These are phyloP conservation scores for Drosophila sturtevanti DNA, from an alignment of 1,140 invertebrate genomes.

Conservation along the genomic window DNA sequence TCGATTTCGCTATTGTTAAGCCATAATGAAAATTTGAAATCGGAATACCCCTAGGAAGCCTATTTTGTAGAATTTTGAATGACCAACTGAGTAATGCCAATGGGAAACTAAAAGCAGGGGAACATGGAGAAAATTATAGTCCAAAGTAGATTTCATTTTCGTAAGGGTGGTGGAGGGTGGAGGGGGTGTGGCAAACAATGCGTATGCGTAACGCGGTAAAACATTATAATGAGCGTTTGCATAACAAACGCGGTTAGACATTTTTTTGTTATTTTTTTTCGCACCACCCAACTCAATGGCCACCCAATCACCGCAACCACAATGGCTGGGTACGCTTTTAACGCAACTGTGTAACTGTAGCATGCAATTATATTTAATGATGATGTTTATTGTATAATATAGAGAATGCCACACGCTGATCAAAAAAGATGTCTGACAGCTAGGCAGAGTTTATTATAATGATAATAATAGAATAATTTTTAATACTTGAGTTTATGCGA, in stretches of 20 bases:
- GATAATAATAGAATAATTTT: conserved; percentile 57
- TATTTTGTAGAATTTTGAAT: background rate
- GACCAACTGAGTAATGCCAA: no score
- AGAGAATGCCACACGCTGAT: conserved; percentile 16
- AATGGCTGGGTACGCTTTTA: conserved; percentile 29
- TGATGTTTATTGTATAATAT: conserved; percentile 68
- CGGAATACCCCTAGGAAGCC: background rate
- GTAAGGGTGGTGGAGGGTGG: no score
- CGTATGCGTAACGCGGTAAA: conserved; percentile 68
- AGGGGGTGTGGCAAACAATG: conserved; percentile 57
- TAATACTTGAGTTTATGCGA: conserved; percentile 62
- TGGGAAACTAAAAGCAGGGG: background rate
- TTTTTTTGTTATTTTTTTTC: conserved; percentile 25
- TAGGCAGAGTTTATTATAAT: conserved; percentile 34
- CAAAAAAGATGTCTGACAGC: conserved; percentile 16
- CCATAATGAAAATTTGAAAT: conserved; percentile 15
- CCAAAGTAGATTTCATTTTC: conserved; percentile 41
- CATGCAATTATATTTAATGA: conserved; percentile 80
- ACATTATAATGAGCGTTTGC: conserved; percentile 77
- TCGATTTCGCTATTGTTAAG: background rate
- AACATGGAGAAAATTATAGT: background rate
- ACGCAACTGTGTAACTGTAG: conserved; percentile 65
- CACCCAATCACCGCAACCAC: conserved; percentile 23
- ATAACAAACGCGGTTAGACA: conserved; percentile 68
- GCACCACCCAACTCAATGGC: conserved; percentile 17